Conservation (phyloP, 1,140 invertebrate species). For the Hycleus phaleratus region DNA sequence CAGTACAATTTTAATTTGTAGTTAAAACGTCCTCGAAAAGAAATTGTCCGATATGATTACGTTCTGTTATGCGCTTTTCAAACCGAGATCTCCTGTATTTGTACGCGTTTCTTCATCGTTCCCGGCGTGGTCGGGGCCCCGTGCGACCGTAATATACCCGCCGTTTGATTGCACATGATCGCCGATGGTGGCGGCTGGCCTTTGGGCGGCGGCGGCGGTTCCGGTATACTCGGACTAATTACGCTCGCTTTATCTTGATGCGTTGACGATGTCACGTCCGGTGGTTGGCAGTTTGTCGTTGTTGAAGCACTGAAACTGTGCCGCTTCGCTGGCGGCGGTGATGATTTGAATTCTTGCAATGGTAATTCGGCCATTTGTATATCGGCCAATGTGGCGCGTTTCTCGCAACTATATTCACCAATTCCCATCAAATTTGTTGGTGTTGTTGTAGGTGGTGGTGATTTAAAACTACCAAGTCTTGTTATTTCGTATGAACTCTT, state of each 20-base stretch:
- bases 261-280: conserved; percentile 36
- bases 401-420: conserved; percentile 56
- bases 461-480: background rate
- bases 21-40: conserved; percentile 8
- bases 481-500: conserved; percentile 18
- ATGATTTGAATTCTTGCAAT: conserved; percentile 57
- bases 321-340: conserved; percentile 49
- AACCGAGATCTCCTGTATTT: conserved; percentile 82
- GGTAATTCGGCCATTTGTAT: conserved; percentile 60
- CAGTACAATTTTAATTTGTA: conserved; percentile 18
- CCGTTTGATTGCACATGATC: conserved; percentile 42
- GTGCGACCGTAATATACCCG: conserved; percentile 55
- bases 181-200: conserved; percentile 45
- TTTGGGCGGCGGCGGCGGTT: conserved; percentile 61
- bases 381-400: conserved; percentile 48
- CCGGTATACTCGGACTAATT: conserved; percentile 52
- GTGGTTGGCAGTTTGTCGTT: conserved; percentile 44
- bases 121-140: conserved; percentile 47
- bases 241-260: conserved; percentile 41
- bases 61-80: conserved; percentile 40
- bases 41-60: conserved; percentile 24
- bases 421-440: conserved; percentile 31
- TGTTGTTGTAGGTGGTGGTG: conserved; percentile 42
- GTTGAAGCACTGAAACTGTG: conserved; percentile 34
- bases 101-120: conserved; percentile 74